phyloP scores from a whole-genome alignment of 1,140 invertebrate genomes.

The Drosophila pectinifera region DNA sequence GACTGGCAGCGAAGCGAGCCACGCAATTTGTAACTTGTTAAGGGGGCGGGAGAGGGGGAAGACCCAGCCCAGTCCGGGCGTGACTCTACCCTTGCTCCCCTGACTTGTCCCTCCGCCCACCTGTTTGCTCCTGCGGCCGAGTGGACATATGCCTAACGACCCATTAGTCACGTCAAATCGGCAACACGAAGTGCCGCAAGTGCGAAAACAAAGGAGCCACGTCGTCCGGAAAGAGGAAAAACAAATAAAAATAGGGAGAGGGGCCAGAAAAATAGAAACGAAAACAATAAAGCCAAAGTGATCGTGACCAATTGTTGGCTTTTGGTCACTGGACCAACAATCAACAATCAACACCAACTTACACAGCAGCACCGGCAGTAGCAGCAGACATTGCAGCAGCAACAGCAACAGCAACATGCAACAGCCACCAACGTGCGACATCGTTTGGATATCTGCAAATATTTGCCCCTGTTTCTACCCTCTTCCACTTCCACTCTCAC shows the following conservation, averaged over 20 bases:
- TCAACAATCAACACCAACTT: conserved; percentile 43
- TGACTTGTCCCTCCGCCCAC: conserved; percentile 3
- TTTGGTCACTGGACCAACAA: conserved; percentile 52
- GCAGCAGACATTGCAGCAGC: not conserved
- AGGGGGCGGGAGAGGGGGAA: conserved; percentile 4
- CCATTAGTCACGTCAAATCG: conserved; percentile 82
- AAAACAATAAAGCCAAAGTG: conserved; percentile 74
- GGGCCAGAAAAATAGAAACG: conserved; percentile 15
- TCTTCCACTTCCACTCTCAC: conserved; percentile 4
- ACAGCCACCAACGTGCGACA: conserved; percentile 23
- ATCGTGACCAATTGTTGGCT: conserved; percentile 76
- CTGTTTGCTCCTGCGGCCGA: conserved; percentile 21
- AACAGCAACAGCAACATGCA: conserved; percentile 5
- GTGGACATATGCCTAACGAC: conserved; percentile 66
- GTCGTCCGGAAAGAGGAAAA: conserved; percentile 23
- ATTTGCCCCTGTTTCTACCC: conserved; percentile 55
- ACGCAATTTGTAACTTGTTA: conserved; percentile 61
- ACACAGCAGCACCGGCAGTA: conserved; percentile 2
- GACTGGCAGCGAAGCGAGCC: conserved; percentile 34
- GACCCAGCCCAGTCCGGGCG: conserved; percentile 18
- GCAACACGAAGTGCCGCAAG: conserved; percentile 56
- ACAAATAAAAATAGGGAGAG: conserved; percentile 35
- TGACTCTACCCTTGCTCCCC: conserved; percentile 16
- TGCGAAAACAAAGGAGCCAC: conserved; percentile 43
- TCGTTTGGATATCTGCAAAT: conserved; percentile 68